Evolutionary conservation across 2,888 invertebrate species (phyloP), one percentile per base, ranked within the genome.

Genomic region (Drosophila basisetae): DNA sequence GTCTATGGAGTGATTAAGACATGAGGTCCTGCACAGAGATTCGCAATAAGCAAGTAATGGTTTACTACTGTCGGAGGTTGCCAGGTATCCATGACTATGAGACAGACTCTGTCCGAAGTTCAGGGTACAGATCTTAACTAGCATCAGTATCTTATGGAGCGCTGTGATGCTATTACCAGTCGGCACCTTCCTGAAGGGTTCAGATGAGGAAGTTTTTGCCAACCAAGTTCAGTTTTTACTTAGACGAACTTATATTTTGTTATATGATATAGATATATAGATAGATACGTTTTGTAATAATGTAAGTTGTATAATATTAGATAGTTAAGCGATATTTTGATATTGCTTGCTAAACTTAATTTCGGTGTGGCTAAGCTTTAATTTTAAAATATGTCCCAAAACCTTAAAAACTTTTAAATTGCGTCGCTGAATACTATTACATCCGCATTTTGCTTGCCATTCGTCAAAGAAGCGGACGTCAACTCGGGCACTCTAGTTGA

Each of bases 371-470:
- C 9, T 22, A 9, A 33, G 22, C 5, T 54, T 25, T 35, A 10
- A 33, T 28, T 50, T 28, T 25, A 7, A 13, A 16, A 16, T 22
- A 1, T 16, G 2, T 4, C 4, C 2, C n/a, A n/a, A n/a, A 5
- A n/a, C 18, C n/a, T 22, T 47, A 13, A 22, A 7, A 22, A 22
- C 22, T 22, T 22, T 47, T 4, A 13, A 41, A n/a, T 41, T 22
- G 10, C n/a, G 5, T 41, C 5, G n/a, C 11, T 41, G 4, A 4
- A 4, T 4, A 41, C 1, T 11, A 47, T 7, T 7, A 13, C 22
- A 22, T 4, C 7, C 22, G 13, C 35, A 52, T 74, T 63, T 43
- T 50, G 22, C 30, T n/a, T 49, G 47, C n/a, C 55, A 39, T 30
- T 30, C 47, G 50, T 69, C n/a, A 35, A 41, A 43, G n/a, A 11